These are phyloP conservation scores for Melospiza melodia DNA, from an alignment of 2,113 vertebrate genomes.

Conservation along the genomic window DNA sequence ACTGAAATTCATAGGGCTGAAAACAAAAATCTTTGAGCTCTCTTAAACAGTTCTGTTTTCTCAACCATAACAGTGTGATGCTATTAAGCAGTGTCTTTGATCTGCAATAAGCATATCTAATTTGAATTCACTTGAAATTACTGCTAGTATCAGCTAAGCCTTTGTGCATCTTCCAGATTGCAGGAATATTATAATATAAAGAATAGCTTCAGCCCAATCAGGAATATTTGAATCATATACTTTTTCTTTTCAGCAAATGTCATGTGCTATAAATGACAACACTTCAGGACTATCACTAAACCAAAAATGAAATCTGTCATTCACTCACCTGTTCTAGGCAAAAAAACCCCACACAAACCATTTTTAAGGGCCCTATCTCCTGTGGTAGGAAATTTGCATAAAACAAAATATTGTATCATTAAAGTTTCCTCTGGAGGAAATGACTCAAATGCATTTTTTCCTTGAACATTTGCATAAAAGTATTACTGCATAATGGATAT, in stretches of 20 bases:
- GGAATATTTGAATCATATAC: background rate
- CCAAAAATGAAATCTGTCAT: background rate
- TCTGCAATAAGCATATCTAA: conserved; percentile 35
- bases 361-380: background rate
- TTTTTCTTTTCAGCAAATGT: background rate
- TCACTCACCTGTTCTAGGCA: background rate
- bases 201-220: background rate
- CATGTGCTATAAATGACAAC: background rate
- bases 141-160: background rate
- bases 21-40: conserved; percentile 2
- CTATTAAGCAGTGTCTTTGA: conserved; percentile 30
- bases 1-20: background rate
- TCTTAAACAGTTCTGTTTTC: background rate
- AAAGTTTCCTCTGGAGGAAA: background rate
- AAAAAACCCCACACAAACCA: background rate
- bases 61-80: background rate
- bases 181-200: background rate
- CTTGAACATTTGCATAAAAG: background rate
- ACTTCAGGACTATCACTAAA: background rate
- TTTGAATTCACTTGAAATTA: conserved; percentile 48
- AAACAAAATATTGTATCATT: background rate
- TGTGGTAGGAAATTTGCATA: background rate
- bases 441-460: background rate
- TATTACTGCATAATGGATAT: background rate
- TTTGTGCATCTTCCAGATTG: background rate